A percentile compares a stretch with the other conserved stretches of the same genome.
Conservation (phyloP, 1,140 invertebrate species). For the Telenomus remus region DNA sequence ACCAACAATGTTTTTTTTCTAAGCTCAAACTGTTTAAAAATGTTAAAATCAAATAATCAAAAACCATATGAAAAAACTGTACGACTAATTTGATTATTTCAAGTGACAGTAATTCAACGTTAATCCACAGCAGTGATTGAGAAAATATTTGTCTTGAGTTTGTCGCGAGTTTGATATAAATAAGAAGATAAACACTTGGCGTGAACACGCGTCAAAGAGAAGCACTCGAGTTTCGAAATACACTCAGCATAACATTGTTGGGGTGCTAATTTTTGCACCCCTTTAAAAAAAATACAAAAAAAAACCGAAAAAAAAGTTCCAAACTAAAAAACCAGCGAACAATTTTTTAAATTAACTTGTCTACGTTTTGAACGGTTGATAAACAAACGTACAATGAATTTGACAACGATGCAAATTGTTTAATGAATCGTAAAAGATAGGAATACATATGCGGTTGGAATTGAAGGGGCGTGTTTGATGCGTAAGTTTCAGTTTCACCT, state of each 20-base stretch:
- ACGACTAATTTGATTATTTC: slow-evolving; percentile 1
- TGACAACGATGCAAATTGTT: too few species aligned
- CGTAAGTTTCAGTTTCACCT: slow-evolving; percentile 47
- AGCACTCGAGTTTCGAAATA: slow-evolving; percentile 7
- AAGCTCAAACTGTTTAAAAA: too few species aligned
- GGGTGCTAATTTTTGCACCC: too few species aligned
- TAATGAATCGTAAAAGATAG: not conserved
- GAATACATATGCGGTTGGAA: not conserved
- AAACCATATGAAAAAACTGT: slow-evolving; percentile 5
- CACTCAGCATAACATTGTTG: not conserved
- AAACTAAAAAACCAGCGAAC: too few species aligned
- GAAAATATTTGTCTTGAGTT: slow-evolving; percentile 28
- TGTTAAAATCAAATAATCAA: too few species aligned
- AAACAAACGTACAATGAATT: too few species aligned
- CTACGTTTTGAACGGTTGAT: too few species aligned
- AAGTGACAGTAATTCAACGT: too few species aligned
- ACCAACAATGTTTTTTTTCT: too few species aligned
- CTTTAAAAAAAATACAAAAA: too few species aligned
- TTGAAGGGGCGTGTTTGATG: slow-evolving; percentile 43
- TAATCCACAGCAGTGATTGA: slow-evolving; percentile 34
- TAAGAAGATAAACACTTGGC: slow-evolving; percentile 27
- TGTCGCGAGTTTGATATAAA: slow-evolving; percentile 10
- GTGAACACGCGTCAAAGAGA: slow-evolving; percentile 22
- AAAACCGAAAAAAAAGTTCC: not conserved
- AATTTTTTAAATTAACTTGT: too few species aligned